Base-by-base conservation (phyloP, 2,797 vertebrate species). In the Eulemur mongoz region DNA sequence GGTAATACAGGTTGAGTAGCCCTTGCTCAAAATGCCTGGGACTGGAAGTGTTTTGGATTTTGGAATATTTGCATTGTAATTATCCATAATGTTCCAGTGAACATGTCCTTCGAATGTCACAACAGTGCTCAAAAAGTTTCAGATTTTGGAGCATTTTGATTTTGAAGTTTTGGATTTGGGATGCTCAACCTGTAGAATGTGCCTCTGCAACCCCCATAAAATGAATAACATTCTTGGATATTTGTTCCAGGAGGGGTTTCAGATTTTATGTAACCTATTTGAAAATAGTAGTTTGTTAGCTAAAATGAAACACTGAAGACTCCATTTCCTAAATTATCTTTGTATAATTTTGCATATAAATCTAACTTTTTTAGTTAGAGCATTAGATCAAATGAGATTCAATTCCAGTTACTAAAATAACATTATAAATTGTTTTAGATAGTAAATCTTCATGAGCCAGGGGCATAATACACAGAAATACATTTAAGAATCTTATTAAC, bases 381-480 rank as follows among this genome's bases (percentile, higher is more conserved):
- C 35, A 88, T 79, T 94, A 57, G 63, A 50, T 82, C 25, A 76
- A 89, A 48, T 89, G 17, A 32, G 18, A 92, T 92, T 92, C 38
- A 81, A 86, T 90, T 93, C 17, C n/a, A 90, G 40, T 72, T 87
- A 93, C 12, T 65, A 87, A 90, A 90, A 43, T 83, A 92, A 89
- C 67, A 94, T 80, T 70, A 45, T 25, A 89, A 52, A 15, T 70
- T 59, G 52, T n/a, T 93, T 91, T 86, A 80, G 7, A 84, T 8
- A 87, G 40, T 67, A 83, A 88, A 91, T 67, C 30, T 72, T 93
- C 27, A 84, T 72, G 43, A 90, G 80, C 12, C 81, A 30, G 30
- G 25, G 32, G 59, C 65, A 88, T 9, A 79, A 32, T 61, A 78
- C 7, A 88, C 10, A 79, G 59, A 73, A 83, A 38, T 73, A 91